Conservation (phyloP, 2,113 vertebrate genomes). For the Thinocorus orbignyianus region DNA sequence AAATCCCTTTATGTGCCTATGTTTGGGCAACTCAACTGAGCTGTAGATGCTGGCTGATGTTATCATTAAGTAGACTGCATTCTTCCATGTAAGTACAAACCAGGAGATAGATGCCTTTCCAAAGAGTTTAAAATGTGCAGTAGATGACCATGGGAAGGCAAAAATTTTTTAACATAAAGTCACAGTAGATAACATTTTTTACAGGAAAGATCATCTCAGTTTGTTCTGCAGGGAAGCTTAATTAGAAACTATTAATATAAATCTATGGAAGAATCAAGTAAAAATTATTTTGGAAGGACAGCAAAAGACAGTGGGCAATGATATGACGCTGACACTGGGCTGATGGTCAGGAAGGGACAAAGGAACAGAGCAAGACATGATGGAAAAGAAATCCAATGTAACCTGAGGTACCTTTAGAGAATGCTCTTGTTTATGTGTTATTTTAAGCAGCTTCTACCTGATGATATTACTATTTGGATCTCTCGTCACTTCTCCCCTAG, state of each 20-base stretch:
- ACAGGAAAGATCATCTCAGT: not conserved
- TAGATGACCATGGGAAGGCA: not conserved
- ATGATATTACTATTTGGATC: not conserved
- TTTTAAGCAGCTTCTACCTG: not conserved
- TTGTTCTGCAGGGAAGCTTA: not conserved
- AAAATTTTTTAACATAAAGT: not conserved
- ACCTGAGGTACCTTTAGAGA: not conserved
- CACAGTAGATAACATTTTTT: constrained; percentile 39
- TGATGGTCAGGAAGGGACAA: not conserved
- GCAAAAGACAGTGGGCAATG: not conserved
- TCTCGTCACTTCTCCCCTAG: not conserved
- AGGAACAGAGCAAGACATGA: not conserved
- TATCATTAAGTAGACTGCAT: not conserved
- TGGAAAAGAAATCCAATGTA: not conserved
- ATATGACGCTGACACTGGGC: not conserved
- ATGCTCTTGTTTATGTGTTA: not conserved
- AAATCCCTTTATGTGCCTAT: not conserved
- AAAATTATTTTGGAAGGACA: not conserved
- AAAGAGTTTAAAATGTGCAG: not conserved
- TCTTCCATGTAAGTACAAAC: not conserved
- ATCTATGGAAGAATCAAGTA: not conserved
- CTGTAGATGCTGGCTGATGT: not conserved
- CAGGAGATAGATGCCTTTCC: not conserved
- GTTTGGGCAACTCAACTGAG: not conserved
- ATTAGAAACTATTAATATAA: not conserved